Evolutionary conservation across 2,888 invertebrate genomes (phyloP).

Genomic region (Caenorhabditis drosophilae): DNA sequence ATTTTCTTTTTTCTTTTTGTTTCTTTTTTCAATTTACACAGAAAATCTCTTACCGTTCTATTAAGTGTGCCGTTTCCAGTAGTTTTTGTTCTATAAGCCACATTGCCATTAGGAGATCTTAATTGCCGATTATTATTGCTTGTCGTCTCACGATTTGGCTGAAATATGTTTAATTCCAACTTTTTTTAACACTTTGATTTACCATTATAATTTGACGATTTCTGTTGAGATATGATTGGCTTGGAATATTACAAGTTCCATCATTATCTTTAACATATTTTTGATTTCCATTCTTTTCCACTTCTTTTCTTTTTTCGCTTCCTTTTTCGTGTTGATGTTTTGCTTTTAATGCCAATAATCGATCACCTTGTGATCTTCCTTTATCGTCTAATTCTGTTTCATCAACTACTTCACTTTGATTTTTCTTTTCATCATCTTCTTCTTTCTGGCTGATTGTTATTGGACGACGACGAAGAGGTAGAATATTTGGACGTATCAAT

Average conservation of each 20-base stretch:
- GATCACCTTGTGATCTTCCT: constrained; percentile 66
- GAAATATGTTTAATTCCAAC: not conserved
- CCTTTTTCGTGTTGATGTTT: constrained; percentile 39
- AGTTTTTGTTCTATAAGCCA: constrained; percentile 20
- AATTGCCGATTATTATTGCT: not conserved
- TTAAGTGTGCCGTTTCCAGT: constrained; percentile 4
- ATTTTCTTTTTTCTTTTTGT: too few species aligned
- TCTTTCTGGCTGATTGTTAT: not conserved
- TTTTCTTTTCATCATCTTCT: constrained; percentile 1
- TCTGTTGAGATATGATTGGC: constrained; percentile 29
- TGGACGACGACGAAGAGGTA: constrained; percentile 9
- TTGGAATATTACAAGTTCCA: constrained; percentile 18
- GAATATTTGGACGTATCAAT: constrained; percentile 32
- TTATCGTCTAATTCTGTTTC: constrained; percentile 58
- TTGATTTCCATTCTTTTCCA: not conserved
- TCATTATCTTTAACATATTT: not conserved
- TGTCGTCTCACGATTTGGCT: constrained; percentile 1
- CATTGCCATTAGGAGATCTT: constrained; percentile 11
- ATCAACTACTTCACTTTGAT: constrained; percentile 10
- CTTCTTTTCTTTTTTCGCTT: not conserved
- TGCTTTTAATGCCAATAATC: constrained; percentile 61
- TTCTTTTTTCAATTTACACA: not conserved
- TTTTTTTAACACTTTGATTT: not conserved
- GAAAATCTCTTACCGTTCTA: constrained; percentile 25
- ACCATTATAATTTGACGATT: constrained; percentile 21